Evolutionary conservation across 23 tunicate species (phyloP), one percentile per base, ranked within the genome.

Genomic region (Halocynthia aurantium): DNA sequence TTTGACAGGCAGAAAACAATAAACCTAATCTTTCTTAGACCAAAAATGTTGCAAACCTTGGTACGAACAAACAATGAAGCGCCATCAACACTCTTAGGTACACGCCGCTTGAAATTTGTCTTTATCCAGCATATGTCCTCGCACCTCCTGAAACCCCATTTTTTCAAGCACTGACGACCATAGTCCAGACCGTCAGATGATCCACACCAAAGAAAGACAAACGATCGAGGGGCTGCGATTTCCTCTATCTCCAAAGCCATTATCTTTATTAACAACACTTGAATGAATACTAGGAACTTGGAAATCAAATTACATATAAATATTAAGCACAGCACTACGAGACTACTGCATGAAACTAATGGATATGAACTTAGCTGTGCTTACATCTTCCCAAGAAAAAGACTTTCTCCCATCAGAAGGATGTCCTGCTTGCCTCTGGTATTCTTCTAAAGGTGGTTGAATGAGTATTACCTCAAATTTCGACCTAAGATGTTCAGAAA

Each of bases 91-190:
- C 61, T 44, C 70, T 15, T 22, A 7, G 82, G 77, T 55, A 52
- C 60, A n/a, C 22, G 84, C 18, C 68, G 67, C 66, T 83, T 93
- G 6, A 83, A 58, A 57, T 93, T 93, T 6, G 95, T 93, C 72
- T 93, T 93, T 58, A 93, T 93, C 98, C 98, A 93, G 75, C 98
- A 93, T 63, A 93, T 93, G 57, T 93, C 98, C 58, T 93, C 98
- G 80, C 98, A 93, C 0, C 98, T 70, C 10, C 98, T 76, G 67
- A 87, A 93, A 19, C 94, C 94, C 98, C 98, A 93, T 69, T 85
- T 81, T 60, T 85, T 88, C 62, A 93, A 60, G 70, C 98, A 93
- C 71, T 22, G 77, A 57, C 98, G 56, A 4, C 98, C 98, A 40
- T 68, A 52, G 63, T 93, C 98, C 18, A 93, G 76, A 17, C 98